Conservation (phyloP, 1,140 invertebrate species). For the Aplysia californica region DNA sequence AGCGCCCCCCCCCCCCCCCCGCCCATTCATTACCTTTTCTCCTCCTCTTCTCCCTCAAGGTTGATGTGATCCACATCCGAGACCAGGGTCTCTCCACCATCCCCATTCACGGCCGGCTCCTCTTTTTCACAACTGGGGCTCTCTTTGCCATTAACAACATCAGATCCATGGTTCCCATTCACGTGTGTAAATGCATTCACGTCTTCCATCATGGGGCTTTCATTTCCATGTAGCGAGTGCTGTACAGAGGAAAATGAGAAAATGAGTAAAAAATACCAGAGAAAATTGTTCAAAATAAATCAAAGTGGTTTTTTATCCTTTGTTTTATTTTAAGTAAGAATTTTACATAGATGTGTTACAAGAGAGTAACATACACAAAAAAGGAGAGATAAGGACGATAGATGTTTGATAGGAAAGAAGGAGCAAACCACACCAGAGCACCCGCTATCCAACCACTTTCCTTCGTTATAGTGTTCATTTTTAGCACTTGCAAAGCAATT, state of each 20-base stretch:
- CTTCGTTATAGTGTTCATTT: no score
- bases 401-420: no score
- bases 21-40: slow-evolving; percentile 31
- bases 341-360: no score
- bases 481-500: no score
- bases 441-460: no score
- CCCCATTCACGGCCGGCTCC: neutral
- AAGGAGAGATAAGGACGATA: no score
- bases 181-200: neutral
- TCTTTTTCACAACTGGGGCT: neutral
- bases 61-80: slow-evolving; percentile 16
- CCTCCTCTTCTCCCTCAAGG: slow-evolving; percentile 24
- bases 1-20: no score
- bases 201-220: slow-evolving; percentile 1
- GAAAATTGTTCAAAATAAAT: neutral
- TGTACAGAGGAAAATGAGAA: neutral
- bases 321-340: neutral
- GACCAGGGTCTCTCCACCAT: slow-evolving; percentile 19
- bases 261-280: neutral
- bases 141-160: neutral
- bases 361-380: no score
- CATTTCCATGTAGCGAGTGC: neutral
- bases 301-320: neutral
- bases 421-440: no score
- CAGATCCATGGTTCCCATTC: slow-evolving; percentile 7